phyloP scores from a whole-genome alignment of 2,797 vertebrate genomes.

The Acipenser transmontanus region DNA sequence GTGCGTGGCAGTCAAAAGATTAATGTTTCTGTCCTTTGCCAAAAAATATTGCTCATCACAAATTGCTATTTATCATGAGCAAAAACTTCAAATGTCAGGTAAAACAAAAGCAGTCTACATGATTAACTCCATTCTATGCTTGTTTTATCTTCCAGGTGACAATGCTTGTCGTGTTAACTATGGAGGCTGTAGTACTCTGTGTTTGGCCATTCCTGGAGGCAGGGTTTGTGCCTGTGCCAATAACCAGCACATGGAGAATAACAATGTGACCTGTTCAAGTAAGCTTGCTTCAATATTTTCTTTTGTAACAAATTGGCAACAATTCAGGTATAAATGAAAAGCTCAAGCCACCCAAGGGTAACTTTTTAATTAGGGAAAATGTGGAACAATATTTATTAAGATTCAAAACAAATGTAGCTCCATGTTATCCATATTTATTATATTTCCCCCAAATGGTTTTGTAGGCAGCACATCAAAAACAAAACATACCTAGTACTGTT shows the following conservation, averaged over 20 bases:
- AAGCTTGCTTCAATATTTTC: slow-evolving; percentile 43
- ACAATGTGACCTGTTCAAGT: slow-evolving; percentile 88
- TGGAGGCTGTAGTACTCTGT: slow-evolving; percentile 87
- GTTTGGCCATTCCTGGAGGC: slow-evolving; percentile 88
- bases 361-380: slow-evolving; percentile 22
- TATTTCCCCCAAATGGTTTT: too few species aligned
- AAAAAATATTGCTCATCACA: too few species aligned
- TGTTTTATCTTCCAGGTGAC: slow-evolving; percentile 65
- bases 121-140: too few species aligned
- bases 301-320: slow-evolving; percentile 26
- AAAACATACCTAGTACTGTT: too few species aligned
- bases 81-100: too few species aligned
- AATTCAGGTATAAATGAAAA: slow-evolving; percentile 15
- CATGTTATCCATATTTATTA: too few species aligned
- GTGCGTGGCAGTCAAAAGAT: too few species aligned
- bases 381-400: slow-evolving; percentile 12
- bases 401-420: background rate
- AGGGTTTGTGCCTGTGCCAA: slow-evolving; percentile 93
- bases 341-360: slow-evolving; percentile 20
- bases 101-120: too few species aligned
- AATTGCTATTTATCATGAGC: too few species aligned
- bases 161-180: slow-evolving; percentile 92
- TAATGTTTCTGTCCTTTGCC: too few species aligned
- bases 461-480: too few species aligned
- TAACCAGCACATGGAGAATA: slow-evolving; percentile 89